Base-by-base conservation (phyloP, 2,113 vertebrate species). In the Lepisosteus oculatus region DNA sequence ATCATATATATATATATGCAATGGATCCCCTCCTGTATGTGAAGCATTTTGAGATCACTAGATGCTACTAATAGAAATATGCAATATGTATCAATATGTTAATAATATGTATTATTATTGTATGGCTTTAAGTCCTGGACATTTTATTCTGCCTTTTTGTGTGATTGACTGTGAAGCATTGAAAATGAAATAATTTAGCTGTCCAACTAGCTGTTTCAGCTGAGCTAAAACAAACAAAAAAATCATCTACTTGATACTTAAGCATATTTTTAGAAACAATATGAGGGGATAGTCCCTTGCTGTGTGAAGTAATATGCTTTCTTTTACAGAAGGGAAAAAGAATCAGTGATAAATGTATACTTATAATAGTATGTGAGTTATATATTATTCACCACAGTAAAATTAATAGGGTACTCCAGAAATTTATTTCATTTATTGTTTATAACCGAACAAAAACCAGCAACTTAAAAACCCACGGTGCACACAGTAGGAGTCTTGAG, bases 391-490 rank as follows among this genome's bases (percentile, higher is more conserved):
- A 92, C 85, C 85, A 77, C 86, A 87, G 87, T 91, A 90, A 90
- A 91, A 91, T 90, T 88, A 78, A 62, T 57, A 61, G 43, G 76
- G 85, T 92, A 89, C 91, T 89, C 89, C 85, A 85, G 87, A 90
- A 90, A 88, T 90, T 86, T 89, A 89, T 90, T 90, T 90, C 86
- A 87, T 87, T 89, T 87, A 89, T 89, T 93, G 90, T 92, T 92
- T 90, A 93, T 91, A 91, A 91, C 84, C 89, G 86, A 85, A 88
- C 85, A 90, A 93, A 92, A 92, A 93, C 91, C 90, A 93, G 91
- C 89, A 91, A 92, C 92, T 89, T 84, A 78, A 85, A 81, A 89
- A 91, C 89, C 88, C 79, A 84, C 51, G 65, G 90, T 89, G 93
- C 85, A 65, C 93, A 90, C 92, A 92, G 93, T 92, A 92, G 91